Percentiles rank a stretch among this genome's conserved stretches.
These are phyloP conservation scores for Cydia fagiglandana DNA, from an alignment of 1,140 invertebrate species.

Conservation along the genomic window DNA sequence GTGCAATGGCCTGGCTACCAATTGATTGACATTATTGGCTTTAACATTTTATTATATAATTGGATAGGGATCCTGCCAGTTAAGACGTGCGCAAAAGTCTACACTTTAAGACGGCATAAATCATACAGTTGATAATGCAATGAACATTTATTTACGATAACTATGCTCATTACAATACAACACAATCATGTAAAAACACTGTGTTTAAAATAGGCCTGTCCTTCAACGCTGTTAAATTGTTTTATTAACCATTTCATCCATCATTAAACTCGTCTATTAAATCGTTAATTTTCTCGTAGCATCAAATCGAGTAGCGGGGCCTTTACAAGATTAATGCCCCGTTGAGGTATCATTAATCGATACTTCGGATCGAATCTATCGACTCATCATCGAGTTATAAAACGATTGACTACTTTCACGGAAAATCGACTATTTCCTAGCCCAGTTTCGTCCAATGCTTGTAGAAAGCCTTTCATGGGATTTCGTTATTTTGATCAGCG, in stretches of 20 bases:
- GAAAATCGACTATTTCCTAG: conserved; percentile 49
- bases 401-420: conserved; percentile 37
- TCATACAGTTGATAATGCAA: no score
- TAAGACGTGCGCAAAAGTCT: no score
- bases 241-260: neutral
- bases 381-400: neutral
- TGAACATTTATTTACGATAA: no score
- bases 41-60: no score
- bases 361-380: conserved; percentile 28
- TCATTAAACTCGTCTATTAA: conserved; percentile 4
- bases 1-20: no score
- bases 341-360: conserved; percentile 25
- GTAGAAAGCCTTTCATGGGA: conserved; percentile 20
- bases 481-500: conserved; percentile 10
- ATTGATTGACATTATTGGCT: no score
- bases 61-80: no score
- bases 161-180: no score
- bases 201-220: no score
- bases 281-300: neutral
- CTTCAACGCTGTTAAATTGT: no score
- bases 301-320: neutral
- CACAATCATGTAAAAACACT: no score
- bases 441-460: conserved; percentile 34
- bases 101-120: no score
- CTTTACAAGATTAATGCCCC: conserved; percentile 13